Evolutionary conservation across 2,888 invertebrate genomes (phyloP).

Genomic region (Chrysopilus asiliformis): DNA sequence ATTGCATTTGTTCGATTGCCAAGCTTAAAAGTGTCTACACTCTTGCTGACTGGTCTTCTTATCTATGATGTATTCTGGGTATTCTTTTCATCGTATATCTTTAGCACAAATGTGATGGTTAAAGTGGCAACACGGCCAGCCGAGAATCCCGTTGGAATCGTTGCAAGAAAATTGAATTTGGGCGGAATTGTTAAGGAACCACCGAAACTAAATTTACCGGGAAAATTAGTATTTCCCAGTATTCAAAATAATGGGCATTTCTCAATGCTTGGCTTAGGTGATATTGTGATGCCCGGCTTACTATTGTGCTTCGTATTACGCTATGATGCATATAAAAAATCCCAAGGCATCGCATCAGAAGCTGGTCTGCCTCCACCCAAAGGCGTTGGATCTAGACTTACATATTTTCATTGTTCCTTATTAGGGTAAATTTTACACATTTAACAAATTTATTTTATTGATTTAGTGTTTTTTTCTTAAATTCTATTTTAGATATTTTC

Average conservation of each 20-base stretch:
- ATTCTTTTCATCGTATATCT: constrained; percentile 95
- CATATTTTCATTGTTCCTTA: constrained; percentile 97
- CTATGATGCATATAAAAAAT: constrained; percentile 94
- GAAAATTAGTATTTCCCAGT: constrained; percentile 93
- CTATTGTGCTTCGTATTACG: constrained; percentile 90
- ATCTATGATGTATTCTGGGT: constrained; percentile 99
- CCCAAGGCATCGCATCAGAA: constrained; percentile 42
- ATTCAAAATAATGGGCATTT: constrained; percentile 94
- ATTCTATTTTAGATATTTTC: constrained; percentile 51
- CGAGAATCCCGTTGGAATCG: constrained; percentile 85
- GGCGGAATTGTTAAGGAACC: constrained; percentile 83
- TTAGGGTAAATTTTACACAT: constrained; percentile 47
- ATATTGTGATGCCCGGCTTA: constrained; percentile 91
- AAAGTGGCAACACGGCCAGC: constrained; percentile 78
- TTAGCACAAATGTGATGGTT: constrained; percentile 98
- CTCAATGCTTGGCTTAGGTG: constrained; percentile 83
- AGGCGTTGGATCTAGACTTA: constrained; percentile 51
- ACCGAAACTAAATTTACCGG: constrained; percentile 89
- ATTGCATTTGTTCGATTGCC: constrained; percentile 93
- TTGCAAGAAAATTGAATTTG: constrained; percentile 83
- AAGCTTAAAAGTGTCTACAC: constrained; percentile 88
- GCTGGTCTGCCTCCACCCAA: constrained; percentile 45
- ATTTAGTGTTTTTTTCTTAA: constrained; percentile 5
- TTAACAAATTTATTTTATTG: constrained; percentile 1
- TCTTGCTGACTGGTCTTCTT: constrained; percentile 82